phyloP scores from a whole-genome alignment of 2,888 invertebrate species.

The Empis livida region DNA sequence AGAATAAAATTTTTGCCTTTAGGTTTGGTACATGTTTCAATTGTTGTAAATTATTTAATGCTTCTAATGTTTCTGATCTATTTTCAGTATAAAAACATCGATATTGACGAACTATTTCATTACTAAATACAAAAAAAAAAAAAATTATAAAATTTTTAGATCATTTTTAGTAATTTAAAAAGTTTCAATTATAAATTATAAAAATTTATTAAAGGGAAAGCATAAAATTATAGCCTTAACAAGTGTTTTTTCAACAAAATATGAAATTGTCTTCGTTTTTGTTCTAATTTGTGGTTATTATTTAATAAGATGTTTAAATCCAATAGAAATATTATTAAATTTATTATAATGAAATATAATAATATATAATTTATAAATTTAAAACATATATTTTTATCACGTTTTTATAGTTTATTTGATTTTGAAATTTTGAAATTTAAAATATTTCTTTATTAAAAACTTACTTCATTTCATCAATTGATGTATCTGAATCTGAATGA shows the following conservation, averaged over 20 bases:
- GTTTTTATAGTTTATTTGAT: too few species aligned
- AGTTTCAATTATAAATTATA: neutral
- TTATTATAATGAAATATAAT: too few species aligned
- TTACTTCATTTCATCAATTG: slow-evolving; percentile 33
- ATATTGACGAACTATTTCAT: slow-evolving; percentile 63
- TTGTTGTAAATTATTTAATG: slow-evolving; percentile 67
- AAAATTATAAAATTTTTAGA: neutral
- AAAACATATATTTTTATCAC: too few species aligned
- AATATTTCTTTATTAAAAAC: slow-evolving; percentile 1
- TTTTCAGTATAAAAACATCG: slow-evolving; percentile 74
- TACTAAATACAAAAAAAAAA: slow-evolving; percentile 33
- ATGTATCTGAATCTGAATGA: slow-evolving; percentile 63
- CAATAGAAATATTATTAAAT: too few species aligned
- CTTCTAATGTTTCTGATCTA: slow-evolving; percentile 73
- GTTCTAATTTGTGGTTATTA: too few species aligned
- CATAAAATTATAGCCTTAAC: too few species aligned
- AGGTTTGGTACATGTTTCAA: slow-evolving; percentile 74
- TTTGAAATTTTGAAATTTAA: too few species aligned
- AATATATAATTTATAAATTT: too few species aligned
- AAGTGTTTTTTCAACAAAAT: too few species aligned
- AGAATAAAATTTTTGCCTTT: slow-evolving; percentile 91
- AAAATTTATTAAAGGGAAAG: too few species aligned
- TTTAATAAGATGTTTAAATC: too few species aligned
- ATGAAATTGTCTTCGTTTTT: too few species aligned
- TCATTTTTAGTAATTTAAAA: neutral